phyloP scores from a whole-genome alignment of 2,797 vertebrate genomes.

The Lithobates sylvaticus region DNA sequence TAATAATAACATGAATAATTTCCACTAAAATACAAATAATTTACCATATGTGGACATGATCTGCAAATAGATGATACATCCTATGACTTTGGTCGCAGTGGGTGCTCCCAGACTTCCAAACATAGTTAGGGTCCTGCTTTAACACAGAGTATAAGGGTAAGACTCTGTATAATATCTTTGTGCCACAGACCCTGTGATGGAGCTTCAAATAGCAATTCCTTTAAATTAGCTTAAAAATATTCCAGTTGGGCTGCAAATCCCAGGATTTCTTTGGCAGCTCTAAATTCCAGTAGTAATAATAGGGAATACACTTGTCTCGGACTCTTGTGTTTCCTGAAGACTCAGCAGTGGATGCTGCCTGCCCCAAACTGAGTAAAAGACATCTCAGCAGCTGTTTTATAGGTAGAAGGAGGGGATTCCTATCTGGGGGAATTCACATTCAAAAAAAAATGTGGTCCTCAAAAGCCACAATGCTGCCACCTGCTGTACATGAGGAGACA shows the following conservation, averaged over 20 bases:
- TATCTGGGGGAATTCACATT: not conserved
- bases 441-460: not conserved
- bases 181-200: not conserved
- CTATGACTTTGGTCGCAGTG: not conserved
- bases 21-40: not conserved
- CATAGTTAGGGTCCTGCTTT: not conserved
- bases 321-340: conserved; percentile 4
- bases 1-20: not conserved
- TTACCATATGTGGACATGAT: conserved; percentile 17
- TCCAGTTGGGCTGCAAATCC: not conserved
- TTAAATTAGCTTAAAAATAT: not conserved
- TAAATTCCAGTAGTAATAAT: not conserved
- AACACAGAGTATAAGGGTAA: not conserved
- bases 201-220: not conserved
- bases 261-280: not conserved
- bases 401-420: conserved; percentile 41
- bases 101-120: not conserved
- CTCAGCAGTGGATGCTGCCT: not conserved
- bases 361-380: not conserved
- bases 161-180: not conserved
- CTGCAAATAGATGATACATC: not conserved
- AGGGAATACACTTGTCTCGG: not conserved
- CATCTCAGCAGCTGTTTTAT: conserved; percentile 22
- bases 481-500: not conserved
- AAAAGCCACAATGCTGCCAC: conserved; percentile 2